Percentiles rank a stretch among this genome's conserved stretches.
Evolutionary conservation across 2,888 invertebrate genomes (phyloP).

Genomic region (Zygogramma bicolorata): DNA sequence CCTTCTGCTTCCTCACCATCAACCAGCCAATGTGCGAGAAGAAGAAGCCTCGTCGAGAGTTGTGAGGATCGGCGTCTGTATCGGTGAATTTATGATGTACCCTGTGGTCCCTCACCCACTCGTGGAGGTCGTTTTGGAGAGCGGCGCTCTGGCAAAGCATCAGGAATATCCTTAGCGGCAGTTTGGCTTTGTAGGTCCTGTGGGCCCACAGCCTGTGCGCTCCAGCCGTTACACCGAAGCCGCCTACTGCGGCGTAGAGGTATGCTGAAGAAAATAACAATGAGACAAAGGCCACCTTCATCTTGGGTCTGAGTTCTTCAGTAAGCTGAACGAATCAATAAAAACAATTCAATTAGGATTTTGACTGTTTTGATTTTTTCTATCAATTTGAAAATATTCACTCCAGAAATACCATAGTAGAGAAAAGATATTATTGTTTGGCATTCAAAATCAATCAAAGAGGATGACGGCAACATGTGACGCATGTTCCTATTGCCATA

Average conservation of each 20-base stretch:
- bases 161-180: slow-evolving; percentile 84
- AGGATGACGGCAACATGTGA: too few species aligned
- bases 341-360: too few species aligned
- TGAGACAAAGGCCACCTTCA: too few species aligned
- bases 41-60: slow-evolving; percentile 87
- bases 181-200: slow-evolving; percentile 82
- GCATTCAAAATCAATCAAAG: too few species aligned
- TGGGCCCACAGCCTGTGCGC: slow-evolving; percentile 96
- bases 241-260: slow-evolving; percentile 41
- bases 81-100: slow-evolving; percentile 93
- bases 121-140: slow-evolving; percentile 89
- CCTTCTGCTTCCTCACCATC: slow-evolving; percentile 87
- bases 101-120: slow-evolving; percentile 86
- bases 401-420: too few species aligned
- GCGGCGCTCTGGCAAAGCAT: slow-evolving; percentile 87
- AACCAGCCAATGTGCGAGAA: slow-evolving; percentile 97
- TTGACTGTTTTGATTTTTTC: too few species aligned
- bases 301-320: too few species aligned
- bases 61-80: slow-evolving; percentile 92
- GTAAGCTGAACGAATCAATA: too few species aligned
- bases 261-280: slow-evolving; percentile 35
- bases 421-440: too few species aligned
- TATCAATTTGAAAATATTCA: too few species aligned
- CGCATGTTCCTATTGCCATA: too few species aligned
- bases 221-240: slow-evolving; percentile 82